Base-by-base conservation (phyloP, 2,113 vertebrate genomes). In the Protomyctophum bolini region DNA sequence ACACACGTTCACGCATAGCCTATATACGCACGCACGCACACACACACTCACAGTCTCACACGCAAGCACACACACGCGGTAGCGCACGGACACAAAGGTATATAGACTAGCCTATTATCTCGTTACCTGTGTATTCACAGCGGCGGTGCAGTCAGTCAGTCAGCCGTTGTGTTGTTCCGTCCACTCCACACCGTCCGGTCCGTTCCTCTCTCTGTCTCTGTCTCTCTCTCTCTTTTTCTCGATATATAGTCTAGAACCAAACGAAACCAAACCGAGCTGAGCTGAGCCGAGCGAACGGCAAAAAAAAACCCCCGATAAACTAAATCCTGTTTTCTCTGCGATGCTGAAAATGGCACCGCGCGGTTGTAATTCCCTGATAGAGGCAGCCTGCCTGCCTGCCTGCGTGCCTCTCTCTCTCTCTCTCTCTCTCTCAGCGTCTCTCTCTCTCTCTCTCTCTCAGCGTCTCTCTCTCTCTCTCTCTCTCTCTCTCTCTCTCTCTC, bases 301-400 rank as follows among this genome's bases (percentile, higher is more conserved):
- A n/a, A n/a, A n/a, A n/a, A n/a, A n/a, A n/a, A n/a, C n/a, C n/a
- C n/a, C 70, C 87, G 75, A 86, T 4, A 91, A 80, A 84, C 88
- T 91, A 86, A 86, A 88, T 90, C 86, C 88, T 28, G 6, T 79
- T 84, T 83, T 83, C 80, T 76, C 80, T 88, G 86, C 83, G 84
- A 86, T 88, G 88, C 88, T 91, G 91, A 88, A 92, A 89, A 90
- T 92, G 90, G 92, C 91, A 92, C 89, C 90, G 88, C 84, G n/a
- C 33, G 33, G 33, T 33, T 4, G 33, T 33, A 33, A 92, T 86
- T 92, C 87, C 91, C 87, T 91, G 88, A 89, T 86, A 89, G 87
- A 72, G 21, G 79, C 83, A 87, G 84, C 79, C 82, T 82, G 78
- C 80, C 85, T 85, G 68, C 72, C 85, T 87, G 49, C 62, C n/a